Evolutionary conservation across 2,888 invertebrate species (phyloP), one percentile per base, ranked within the genome.

Genomic region (Dorcus hopei): DNA sequence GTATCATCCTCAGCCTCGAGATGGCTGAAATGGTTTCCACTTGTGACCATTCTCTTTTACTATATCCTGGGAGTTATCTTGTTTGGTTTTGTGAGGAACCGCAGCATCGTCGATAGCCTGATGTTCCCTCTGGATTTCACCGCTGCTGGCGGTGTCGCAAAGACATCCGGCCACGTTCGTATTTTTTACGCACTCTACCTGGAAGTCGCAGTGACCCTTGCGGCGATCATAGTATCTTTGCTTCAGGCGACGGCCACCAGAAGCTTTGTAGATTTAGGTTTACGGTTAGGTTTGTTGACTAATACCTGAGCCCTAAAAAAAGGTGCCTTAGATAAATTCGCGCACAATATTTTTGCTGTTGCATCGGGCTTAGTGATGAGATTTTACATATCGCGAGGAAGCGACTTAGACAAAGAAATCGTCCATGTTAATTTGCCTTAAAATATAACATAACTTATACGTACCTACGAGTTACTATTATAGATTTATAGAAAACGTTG

Each of bases 121-220:
- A 79, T 88, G 77, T 89, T 88, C 69, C 88, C 88, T 0, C 69
- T 88, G 61, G 87, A 88, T 71, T 89, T 89, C 67, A 88, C 88
- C 5, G 87, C 87, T 0, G 85, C 84, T 1, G 88, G 88, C 1
- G 87, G 87, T 2, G 82, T 88, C 38, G 86, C 86, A 6, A 80
- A 78, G 19, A 85, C 86, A 26, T 76, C 80, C 50, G 83, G 83
- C 3, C 77, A 82, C 67, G 80, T 86, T 9, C 80, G 88, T 9
- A 79, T 88, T 23, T 70, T 85, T 2, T 89, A 89, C 72, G 88
- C 84, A 0, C 70, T 87, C 19, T 89, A 88, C 76, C 80, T 89
- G 58, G 88, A 88, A 69, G 82, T 87, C 45, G 88, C 86, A 1
- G 85, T 88, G 68, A 80, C 82, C 7, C 76, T 89, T 43, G 81